Evolutionary conservation across 2,888 invertebrate species (phyloP).

Genomic region (Diachrysia chrysitis): DNA sequence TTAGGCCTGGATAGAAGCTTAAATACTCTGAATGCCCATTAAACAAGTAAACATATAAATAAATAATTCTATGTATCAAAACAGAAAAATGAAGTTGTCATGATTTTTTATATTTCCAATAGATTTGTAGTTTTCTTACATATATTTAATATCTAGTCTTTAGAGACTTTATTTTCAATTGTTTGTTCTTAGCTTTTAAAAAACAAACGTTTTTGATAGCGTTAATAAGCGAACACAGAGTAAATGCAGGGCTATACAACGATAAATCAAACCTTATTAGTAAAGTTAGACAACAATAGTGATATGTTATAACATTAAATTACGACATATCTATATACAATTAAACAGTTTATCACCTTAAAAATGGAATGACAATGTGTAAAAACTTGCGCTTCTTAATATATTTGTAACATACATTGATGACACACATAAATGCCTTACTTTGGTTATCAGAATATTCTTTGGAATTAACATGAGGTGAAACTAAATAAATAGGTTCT

Average conservation of each 20-base stretch:
- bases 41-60: neutral
- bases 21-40: too few species aligned
- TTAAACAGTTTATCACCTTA: slow-evolving; percentile 44
- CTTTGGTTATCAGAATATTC: slow-evolving; percentile 67
- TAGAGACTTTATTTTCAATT: too few species aligned
- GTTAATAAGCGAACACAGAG: slow-evolving; percentile 23
- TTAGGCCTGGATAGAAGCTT: too few species aligned
- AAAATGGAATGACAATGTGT: slow-evolving; percentile 52
- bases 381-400: slow-evolving; percentile 28
- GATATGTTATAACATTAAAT: slow-evolving; percentile 54
- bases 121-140: too few species aligned
- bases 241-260: slow-evolving; percentile 41
- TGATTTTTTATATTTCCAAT: too few species aligned
- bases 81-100: too few species aligned
- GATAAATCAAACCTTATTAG: slow-evolving; percentile 32
- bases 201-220: neutral
- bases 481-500: slow-evolving; percentile 52
- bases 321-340: slow-evolving; percentile 42
- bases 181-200: neutral
- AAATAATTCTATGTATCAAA: too few species aligned
- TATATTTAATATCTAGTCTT: too few species aligned
- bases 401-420: slow-evolving; percentile 37
- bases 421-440: slow-evolving; percentile 47
- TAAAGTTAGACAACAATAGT: slow-evolving; percentile 37
- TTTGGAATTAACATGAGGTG: slow-evolving; percentile 69